phyloP scores from a whole-genome alignment of 92 coral and sea anemone genomes.

The Metridium senile region DNA sequence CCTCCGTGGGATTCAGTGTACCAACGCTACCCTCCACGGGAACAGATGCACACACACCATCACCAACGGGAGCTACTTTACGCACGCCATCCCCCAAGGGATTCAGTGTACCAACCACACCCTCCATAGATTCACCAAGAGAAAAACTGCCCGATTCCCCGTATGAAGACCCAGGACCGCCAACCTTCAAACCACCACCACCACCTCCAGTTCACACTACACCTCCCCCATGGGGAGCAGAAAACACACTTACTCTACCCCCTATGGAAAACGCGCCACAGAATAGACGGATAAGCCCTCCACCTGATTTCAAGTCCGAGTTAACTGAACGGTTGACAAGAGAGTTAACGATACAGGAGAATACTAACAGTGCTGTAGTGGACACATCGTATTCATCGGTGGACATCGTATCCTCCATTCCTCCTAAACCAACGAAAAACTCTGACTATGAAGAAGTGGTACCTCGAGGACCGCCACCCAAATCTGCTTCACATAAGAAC shows the following conservation, averaged over 20 bases:
- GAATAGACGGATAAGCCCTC: constrained; percentile 21
- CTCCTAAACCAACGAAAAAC: constrained; percentile 9
- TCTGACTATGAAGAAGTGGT: constrained; percentile 43
- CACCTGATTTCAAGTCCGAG: constrained; percentile 27
- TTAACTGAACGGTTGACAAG: background rate
- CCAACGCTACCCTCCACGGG: background rate
- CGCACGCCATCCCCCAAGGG: constrained; percentile 4
- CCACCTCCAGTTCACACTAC: constrained; percentile 43
- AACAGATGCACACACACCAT: background rate
- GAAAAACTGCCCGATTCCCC: constrained; percentile 21
- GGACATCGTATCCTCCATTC: constrained; percentile 16
- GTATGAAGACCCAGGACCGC: constrained; percentile 62
- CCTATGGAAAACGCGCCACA: background rate
- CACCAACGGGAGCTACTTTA: background rate
- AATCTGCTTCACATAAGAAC: constrained; percentile 17
- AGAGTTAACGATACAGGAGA: background rate
- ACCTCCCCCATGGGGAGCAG: constrained; percentile 27
- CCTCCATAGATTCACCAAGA: constrained; percentile 1
- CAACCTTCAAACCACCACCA: constrained; percentile 69
- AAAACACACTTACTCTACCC: background rate
- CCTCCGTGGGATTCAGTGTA: background rate
- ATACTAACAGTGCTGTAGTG: no score
- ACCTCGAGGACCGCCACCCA: constrained; percentile 18
- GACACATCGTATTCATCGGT: constrained; percentile 35
- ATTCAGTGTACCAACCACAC: background rate